Percentiles rank a stretch among this genome's conserved stretches.
phyloP scores from a whole-genome alignment of 2,113 vertebrate genomes.

The Dendropsophus ebraccatus region DNA sequence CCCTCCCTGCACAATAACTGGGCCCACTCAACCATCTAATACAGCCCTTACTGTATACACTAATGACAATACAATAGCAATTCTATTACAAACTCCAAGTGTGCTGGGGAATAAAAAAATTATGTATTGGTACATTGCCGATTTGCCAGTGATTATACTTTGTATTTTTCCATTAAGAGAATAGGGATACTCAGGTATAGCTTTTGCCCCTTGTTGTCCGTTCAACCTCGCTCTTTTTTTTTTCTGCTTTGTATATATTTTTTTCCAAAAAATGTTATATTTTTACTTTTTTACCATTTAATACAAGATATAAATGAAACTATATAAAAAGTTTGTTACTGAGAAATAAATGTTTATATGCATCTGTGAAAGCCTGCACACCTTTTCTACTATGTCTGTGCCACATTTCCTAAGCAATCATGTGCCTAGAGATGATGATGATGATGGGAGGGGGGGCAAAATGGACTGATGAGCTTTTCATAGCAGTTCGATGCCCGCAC shows the following conservation, averaged over 20 bases:
- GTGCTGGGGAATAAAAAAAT: background rate
- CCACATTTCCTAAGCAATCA: background rate
- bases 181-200: background rate
- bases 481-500: no score
- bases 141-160: background rate
- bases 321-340: background rate
- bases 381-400: background rate
- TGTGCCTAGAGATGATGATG: no score
- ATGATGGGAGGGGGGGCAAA: no score
- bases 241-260: background rate
- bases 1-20: no score
- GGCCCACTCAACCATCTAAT: no score
- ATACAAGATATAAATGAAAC: background rate
- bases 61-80: background rate
- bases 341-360: conserved; percentile 9
- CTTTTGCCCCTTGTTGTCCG: background rate
- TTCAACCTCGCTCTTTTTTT: background rate
- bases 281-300: background rate
- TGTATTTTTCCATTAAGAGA: background rate
- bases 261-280: background rate
- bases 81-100: background rate
- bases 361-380: background rate
- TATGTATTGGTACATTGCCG: no score
- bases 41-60: background rate
- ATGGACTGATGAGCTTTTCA: no score